Base-by-base conservation (phyloP, 2,113 vertebrate species). In the Syngnathus scovelli region DNA sequence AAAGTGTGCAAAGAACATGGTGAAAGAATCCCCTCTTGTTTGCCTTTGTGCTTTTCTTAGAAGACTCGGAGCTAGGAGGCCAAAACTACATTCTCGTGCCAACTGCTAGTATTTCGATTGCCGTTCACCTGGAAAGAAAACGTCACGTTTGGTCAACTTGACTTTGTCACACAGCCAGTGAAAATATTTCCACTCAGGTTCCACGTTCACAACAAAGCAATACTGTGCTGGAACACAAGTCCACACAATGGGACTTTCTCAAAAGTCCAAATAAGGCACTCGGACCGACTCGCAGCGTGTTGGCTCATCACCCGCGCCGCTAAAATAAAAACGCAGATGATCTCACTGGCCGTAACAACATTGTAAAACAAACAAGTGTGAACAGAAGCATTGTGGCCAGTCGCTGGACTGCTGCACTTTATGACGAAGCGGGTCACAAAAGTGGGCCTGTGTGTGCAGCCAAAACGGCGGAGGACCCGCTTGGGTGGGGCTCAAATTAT, bases 321-420 rank as follows among this genome's bases (percentile, higher is more conserved):
- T 43, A 49, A 71, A 64, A 66, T 66, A 18, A 44, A 52, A 38
- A n/a, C 8, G 51, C 51, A 21, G 71, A 74, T 87, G 84, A 86
- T 75, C 78, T 87, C 84, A 88, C 78, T 75, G 67, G 69, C 67
- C 69, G 36, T 64, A 44, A 70, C 52, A 52, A 67, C 64, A 56
- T 61, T 43, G 77, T 68, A 85, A 84, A 46, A 73, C 78, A 85
- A 87, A 88, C 84, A 37, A 68, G 11, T 21, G n/a, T 89, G 84
- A 89, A 89, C 84, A 81, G 84, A 75, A 82, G 76, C 75, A 82
- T 83, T 90, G 88, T 87, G 19, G 71, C 39, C 67, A 77, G 74
- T 77, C 65, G 3, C 67, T 65, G 74, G 70, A 68, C 72, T 75
- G 77, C 80, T 66, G 63, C 36, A 54, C 69, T 88, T 90, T 86